Evolutionary conservation across 2,888 invertebrate genomes (phyloP).

Genomic region (Aphelenchoides bicaudatus): DNA sequence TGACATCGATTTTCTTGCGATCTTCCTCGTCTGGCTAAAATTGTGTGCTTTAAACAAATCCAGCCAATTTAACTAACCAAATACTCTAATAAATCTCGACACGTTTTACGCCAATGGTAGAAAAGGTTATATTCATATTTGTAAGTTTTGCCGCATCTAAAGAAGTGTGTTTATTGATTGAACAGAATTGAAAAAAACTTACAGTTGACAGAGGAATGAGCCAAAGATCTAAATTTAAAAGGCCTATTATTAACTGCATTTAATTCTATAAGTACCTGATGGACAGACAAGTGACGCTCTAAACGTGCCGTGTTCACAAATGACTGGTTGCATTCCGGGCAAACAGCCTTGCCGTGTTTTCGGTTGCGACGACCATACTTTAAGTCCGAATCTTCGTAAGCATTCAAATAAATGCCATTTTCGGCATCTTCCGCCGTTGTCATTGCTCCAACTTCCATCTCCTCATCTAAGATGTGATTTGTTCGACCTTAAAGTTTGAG

Average conservation of each 20-base stretch:
- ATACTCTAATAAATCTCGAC: conserved; percentile 50
- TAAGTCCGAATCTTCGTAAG: conserved; percentile 9
- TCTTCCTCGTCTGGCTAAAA: too few relatives aligned
- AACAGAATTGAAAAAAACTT: conserved; percentile 32
- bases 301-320: conserved; percentile 52
- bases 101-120: conserved; percentile 53
- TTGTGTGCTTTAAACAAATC: too few relatives aligned
- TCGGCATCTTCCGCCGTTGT: conserved; percentile 16
- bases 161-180: conserved; percentile 39
- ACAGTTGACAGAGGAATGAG: conserved; percentile 46
- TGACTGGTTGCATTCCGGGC: conserved; percentile 49
- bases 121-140: conserved; percentile 57
- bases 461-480: background rate
- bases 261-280: conserved; percentile 45
- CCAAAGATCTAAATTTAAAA: conserved; percentile 34
- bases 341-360: conserved; percentile 44
- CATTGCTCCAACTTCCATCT: conserved; percentile 8
- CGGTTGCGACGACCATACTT: conserved; percentile 35
- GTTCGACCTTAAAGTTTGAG: background rate
- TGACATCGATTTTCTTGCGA: conserved; percentile 46
- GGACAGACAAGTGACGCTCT: conserved; percentile 53
- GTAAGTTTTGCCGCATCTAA: conserved; percentile 55
- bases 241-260: background rate
- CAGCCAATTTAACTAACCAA: too few relatives aligned
- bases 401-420: conserved; percentile 17